Base-by-base conservation (phyloP, 2,113 vertebrate species). In the Xenus cinereus region DNA sequence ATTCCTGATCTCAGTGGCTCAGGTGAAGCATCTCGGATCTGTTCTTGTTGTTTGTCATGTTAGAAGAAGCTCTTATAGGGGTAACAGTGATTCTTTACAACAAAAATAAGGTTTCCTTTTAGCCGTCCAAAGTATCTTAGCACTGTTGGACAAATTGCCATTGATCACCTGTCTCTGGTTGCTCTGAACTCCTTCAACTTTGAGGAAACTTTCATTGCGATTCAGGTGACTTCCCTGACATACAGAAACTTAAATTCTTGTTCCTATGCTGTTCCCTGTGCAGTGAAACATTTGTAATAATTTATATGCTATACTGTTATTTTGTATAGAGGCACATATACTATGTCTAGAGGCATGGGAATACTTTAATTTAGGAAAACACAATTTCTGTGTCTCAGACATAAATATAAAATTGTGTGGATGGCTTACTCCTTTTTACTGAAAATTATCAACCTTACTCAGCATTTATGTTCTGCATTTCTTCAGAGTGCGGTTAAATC, bases 361-460 rank as follows among this genome's bases (percentile, higher is more conserved):
- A 87, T 88, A 48, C 59, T 84, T 93, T 83, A 67, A 72, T 89
- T 89, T 89, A 84, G 68, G 35, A 87, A 96, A 91, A 67, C 56
- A 30, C 77, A 22, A 26, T 84, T 81, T 83, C 66, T 60, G 30
- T 89, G 41, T 96, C 21, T 82, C 8, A 43, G 41, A 50, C 35
- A 43, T 35, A 89, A 63, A 50, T 57, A 26, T 17, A 80, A 87
- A 87, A 87, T 51, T 53, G 12, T 84, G 35, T 62, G 77, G 23
- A 27, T 91, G n/a, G 21, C 51, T 84, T 91, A 41, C 27, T 94
- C 67, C 32, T 94, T 80, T 80, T 79, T 82, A 63, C 56, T 84
- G 62, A 84, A 93, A 92, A 77, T 48, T 3, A 94, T 30, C 19
- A 37, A 37, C 50, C 33, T 89, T 60, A 73, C 54, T 66, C 16